Evolutionary conservation across 2,113 vertebrate species (phyloP), one percentile per base, ranked within the genome.

Genomic region (Orthochromis malagaraziensis): DNA sequence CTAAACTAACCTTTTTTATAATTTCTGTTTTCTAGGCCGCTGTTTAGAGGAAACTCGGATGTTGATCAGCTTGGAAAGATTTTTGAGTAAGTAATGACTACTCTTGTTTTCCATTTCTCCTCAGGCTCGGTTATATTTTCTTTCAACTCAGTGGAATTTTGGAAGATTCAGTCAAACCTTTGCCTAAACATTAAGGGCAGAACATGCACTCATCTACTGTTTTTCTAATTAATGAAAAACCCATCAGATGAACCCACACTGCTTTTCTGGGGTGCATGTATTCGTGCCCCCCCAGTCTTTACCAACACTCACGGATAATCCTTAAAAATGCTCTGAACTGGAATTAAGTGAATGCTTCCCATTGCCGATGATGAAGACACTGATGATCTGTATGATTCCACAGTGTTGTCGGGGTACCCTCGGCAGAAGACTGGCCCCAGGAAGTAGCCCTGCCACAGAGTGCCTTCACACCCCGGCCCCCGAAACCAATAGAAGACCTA

Each of bases 61-160:
- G 98, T 99, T 85, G 98, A 99, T 97, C 98, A 99, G 88, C 97
- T 99, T 95, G 98, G 98, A 94, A 99, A 99, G 96, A 99, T 99
- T 93, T 98, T 99, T 95, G 98, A 99, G 98, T 99, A 96, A 99
- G 98, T 99, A 96, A 81, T 35, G 21, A 33, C 55, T 58, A 21
- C 53, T 29, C 60, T 2, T 24, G 7, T 38, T 49, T 79, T 42
- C 70, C 79, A 19, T 51, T 58, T 24, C 31, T 45, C 54, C 13
- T 65, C 6, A 58, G 14, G 24, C 31, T 75, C 9, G 6, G 16
- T 47, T 47, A 47, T 29, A 47, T 47, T 75, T 75, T 29, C 42
- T 75, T 75, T 75, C 53, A 55, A 47, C 5, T 45, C 2, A n/a
- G 8, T 77, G 31, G 42, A 77, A 77, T 31, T 77, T 77, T 77